Evolutionary conservation across 2,888 invertebrate species (phyloP).

Genomic region (Ochropacha duplaris): DNA sequence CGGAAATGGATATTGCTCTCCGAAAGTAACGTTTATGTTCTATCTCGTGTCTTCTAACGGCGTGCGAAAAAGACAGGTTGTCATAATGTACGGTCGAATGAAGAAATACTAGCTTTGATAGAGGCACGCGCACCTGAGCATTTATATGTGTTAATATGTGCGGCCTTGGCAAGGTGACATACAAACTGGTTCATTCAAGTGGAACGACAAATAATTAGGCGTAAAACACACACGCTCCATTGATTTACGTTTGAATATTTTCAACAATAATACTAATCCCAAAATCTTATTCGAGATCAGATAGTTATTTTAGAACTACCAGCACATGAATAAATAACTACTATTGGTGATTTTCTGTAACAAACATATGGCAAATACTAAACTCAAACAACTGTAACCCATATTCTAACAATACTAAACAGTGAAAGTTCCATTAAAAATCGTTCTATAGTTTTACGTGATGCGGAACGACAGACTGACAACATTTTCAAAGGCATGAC

Average conservation of each 20-base stretch:
- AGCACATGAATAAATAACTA: not conserved
- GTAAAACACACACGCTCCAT: slow-evolving; percentile 1
- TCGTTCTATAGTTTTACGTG: not conserved
- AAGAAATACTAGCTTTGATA: slow-evolving; percentile 33
- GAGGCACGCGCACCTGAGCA: slow-evolving; percentile 29
- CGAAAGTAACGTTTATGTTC: slow-evolving; percentile 28
- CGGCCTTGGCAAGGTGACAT: slow-evolving; percentile 30
- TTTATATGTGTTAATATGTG: slow-evolving; percentile 25
- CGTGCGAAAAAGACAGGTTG: slow-evolving; percentile 24
- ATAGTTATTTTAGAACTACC: no score
- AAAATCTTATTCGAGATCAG: not conserved
- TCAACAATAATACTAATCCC: not conserved
- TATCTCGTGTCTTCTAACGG: slow-evolving; percentile 20
- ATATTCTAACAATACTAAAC: slow-evolving; percentile 1
- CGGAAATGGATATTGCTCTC: slow-evolving; percentile 43
- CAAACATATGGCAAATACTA: not conserved
- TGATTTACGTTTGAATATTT: not conserved
- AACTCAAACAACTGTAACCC: not conserved
- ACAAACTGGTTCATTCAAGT: slow-evolving; percentile 11
- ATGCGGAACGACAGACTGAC: not conserved
- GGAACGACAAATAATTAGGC: slow-evolving; percentile 4
- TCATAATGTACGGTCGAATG: slow-evolving; percentile 22
- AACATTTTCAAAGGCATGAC: not conserved
- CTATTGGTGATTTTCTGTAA: not conserved
- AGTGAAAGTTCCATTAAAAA: slow-evolving; percentile 5